Percentiles rank a stretch among this genome's conserved stretches.
These are phyloP conservation scores for Butorides virescens DNA, from an alignment of 2,113 vertebrate species.

Conservation along the genomic window DNA sequence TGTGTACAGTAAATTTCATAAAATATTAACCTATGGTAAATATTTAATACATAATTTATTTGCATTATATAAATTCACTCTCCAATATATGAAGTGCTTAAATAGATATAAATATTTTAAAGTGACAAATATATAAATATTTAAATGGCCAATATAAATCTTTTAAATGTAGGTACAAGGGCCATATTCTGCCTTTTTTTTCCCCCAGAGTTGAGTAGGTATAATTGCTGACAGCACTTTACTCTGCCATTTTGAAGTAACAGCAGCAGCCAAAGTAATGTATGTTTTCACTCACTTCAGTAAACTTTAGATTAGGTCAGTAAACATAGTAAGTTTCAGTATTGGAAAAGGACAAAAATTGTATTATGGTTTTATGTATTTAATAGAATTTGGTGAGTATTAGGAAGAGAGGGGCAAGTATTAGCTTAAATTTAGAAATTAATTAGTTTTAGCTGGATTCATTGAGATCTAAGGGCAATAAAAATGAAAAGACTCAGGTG, in stretches of 20 bases:
- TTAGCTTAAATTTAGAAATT: not conserved
- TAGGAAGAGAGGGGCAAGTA: not conserved
- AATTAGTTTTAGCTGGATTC: not conserved
- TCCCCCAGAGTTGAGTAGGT: not conserved
- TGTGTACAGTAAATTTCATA: slow-evolving; percentile 43
- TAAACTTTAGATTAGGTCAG: not conserved
- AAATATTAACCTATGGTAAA: slow-evolving; percentile 68
- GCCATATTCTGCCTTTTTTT: not conserved
- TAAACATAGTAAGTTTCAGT: not conserved
- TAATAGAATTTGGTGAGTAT: not conserved
- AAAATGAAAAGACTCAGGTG: not conserved
- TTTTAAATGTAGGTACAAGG: slow-evolving; percentile 29
- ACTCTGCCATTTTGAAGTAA: not conserved
- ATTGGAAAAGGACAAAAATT: not conserved
- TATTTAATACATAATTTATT: slow-evolving; percentile 69
- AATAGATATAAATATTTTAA: slow-evolving; percentile 58
- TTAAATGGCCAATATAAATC: slow-evolving; percentile 65
- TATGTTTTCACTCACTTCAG: not conserved
- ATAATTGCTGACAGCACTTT: slow-evolving; percentile 18
- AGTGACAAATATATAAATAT: slow-evolving; percentile 69
- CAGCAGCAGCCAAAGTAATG: not conserved
- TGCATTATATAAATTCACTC: slow-evolving; percentile 53
- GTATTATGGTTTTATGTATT: not conserved
- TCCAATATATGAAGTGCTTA: slow-evolving; percentile 35
- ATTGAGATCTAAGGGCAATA: not conserved